A percentile compares a stretch with the other conserved stretches of the same genome.
Conservation (phyloP, 2,888 invertebrate genomes). For the Campaea margaritaria region DNA sequence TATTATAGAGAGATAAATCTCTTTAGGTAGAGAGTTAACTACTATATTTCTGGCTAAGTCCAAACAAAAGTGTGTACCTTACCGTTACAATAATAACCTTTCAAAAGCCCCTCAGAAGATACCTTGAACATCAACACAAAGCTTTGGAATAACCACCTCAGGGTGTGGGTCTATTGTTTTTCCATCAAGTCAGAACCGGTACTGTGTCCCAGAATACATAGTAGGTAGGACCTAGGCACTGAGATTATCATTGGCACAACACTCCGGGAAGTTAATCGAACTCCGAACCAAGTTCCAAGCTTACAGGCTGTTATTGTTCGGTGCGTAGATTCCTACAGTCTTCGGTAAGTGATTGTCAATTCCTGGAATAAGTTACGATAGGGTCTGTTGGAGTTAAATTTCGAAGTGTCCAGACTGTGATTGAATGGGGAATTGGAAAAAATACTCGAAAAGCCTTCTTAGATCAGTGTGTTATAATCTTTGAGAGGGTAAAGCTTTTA, state of each 20-base stretch:
- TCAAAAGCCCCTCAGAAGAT: neutral
- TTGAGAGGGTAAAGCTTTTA: too few species aligned
- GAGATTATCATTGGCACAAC: conserved; percentile 36
- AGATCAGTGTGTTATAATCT: too few species aligned
- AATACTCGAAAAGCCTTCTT: too few species aligned
- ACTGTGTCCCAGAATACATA: neutral
- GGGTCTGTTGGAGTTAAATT: neutral
- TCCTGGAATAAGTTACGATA: conserved; percentile 10
- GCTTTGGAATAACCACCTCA: conserved; percentile 11
- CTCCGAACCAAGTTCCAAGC: conserved; percentile 18
- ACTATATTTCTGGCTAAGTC: too few species aligned
- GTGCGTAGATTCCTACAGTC: conserved; percentile 19
- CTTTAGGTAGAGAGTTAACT: too few species aligned
- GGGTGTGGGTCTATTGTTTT: conserved; percentile 23
- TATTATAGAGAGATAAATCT: too few species aligned
- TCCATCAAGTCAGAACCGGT: conserved; percentile 22
- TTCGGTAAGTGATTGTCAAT: conserved; percentile 24
- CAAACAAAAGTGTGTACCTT: too few species aligned
- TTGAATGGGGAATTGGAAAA: neutral
- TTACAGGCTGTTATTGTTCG: conserved; percentile 13
- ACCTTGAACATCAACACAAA: conserved; percentile 10
- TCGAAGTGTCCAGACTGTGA: neutral
- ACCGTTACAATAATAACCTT: too few species aligned
- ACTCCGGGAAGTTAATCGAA: conserved; percentile 33
- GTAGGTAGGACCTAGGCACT: neutral